These are phyloP conservation scores for Echinarachnius parma DNA, from an alignment of 53 echinoderm and acorn worm species.

Conservation along the genomic window DNA sequence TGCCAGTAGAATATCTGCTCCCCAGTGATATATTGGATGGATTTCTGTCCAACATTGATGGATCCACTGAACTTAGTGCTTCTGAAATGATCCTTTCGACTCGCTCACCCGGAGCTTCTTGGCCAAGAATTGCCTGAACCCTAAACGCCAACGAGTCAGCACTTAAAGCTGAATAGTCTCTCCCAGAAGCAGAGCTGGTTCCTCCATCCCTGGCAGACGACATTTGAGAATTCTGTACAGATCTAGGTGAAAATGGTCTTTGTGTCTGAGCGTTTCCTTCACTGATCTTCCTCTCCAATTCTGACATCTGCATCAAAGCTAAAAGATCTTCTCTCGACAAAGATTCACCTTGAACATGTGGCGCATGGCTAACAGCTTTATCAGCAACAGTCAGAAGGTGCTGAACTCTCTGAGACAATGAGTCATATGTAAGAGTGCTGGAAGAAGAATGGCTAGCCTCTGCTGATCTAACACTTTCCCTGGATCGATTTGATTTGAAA, in stretches of 20 bases:
- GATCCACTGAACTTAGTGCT: conserved; percentile 31
- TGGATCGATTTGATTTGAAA: conserved; percentile 32
- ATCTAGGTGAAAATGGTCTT: conserved; percentile 17
- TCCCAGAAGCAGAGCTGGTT: conserved; percentile 22
- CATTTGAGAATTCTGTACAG: conserved; percentile 26
- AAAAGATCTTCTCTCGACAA: conserved; percentile 41
- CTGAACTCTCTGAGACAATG: conserved; percentile 84
- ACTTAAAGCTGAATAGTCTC: conserved; percentile 44
- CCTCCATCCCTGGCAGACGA: conserved; percentile 12
- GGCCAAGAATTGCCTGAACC: conserved; percentile 74
- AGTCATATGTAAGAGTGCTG: conserved; percentile 60
- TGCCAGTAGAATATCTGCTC: conserved; percentile 2
- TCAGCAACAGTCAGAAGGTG: conserved; percentile 67
- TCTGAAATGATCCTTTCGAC: conserved; percentile 70
- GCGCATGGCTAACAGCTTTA: conserved; percentile 6
- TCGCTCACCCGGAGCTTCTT: conserved; percentile 71
- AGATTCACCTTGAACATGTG: conserved; percentile 35
- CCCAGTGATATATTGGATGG: conserved; percentile 22
- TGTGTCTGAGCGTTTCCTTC: not conserved
- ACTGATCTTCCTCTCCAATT: conserved; percentile 25
- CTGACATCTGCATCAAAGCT: conserved; percentile 26
- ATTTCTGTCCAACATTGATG: not conserved
- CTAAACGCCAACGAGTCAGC: conserved; percentile 73
- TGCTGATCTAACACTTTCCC: not conserved
- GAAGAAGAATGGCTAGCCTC: conserved; percentile 21